A percentile compares a stretch with the other conserved stretches of the same genome.
Conservation (phyloP, 2,113 vertebrate species). For the Chionodraco myersi region DNA sequence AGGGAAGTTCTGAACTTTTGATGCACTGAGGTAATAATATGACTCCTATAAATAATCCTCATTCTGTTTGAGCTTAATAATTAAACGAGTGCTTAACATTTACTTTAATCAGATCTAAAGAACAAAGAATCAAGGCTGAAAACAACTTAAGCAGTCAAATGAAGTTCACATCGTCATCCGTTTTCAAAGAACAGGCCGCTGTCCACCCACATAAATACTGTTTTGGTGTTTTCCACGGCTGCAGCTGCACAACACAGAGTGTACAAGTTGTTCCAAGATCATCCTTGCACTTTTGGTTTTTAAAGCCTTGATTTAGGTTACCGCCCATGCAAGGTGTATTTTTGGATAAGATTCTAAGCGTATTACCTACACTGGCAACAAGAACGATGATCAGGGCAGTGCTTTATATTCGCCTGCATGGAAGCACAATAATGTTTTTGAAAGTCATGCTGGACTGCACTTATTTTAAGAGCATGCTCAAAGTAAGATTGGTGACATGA, state of each 20-base stretch:
- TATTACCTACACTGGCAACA: neutral
- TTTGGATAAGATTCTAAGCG: slow-evolving; percentile 1
- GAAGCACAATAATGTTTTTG: neutral
- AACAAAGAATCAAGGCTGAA: neutral
- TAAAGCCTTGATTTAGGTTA: neutral
- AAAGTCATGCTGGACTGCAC: neutral
- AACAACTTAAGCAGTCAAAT: slow-evolving; percentile 15
- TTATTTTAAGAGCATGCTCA: neutral
- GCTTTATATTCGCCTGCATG: neutral
- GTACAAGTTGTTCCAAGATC: slow-evolving; percentile 5
- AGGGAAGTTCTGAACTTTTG: neutral
- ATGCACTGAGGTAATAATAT: neutral
- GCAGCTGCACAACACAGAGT: slow-evolving; percentile 3
- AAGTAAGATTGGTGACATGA: neutral
- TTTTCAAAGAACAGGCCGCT: neutral
- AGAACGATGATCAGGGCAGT: neutral
- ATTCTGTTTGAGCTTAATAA: no score
- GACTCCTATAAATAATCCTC: no score
- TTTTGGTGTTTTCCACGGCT: slow-evolving; percentile 17
- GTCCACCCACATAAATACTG: slow-evolving; percentile 7
- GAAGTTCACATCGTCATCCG: neutral
- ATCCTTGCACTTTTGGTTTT: slow-evolving; percentile 4
- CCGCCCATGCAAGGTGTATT: neutral
- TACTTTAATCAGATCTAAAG: neutral
- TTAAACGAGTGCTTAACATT: neutral